A percentile compares a stretch with the other conserved stretches of the same genome.
These are phyloP conservation scores for Fragum whitleyi DNA, from an alignment of 2,888 invertebrate species.

Conservation along the genomic window DNA sequence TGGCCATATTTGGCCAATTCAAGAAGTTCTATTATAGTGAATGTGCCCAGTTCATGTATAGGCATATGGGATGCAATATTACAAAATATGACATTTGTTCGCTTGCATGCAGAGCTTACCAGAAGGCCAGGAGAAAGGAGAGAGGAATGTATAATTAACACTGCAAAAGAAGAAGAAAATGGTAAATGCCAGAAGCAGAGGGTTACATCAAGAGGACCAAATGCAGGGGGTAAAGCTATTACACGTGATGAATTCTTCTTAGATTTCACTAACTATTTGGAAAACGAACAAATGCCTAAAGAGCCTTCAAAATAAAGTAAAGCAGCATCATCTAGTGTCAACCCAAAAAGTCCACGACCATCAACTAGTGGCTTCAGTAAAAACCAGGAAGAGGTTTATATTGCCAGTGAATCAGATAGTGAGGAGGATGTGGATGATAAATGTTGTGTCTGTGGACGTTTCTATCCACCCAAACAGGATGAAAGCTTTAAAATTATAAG, in stretches of 20 bases:
- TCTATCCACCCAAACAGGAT: constrained; percentile 8
- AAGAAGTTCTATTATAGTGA: constrained; percentile 43
- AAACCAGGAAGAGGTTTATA: background rate
- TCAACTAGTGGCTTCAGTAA: constrained; percentile 19
- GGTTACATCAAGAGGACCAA: background rate
- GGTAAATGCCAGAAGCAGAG: background rate
- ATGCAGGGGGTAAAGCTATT: constrained; percentile 17
- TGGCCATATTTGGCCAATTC: constrained; percentile 41
- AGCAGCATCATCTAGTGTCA: background rate
- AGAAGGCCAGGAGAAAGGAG: constrained; percentile 10
- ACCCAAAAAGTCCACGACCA: constrained; percentile 13
- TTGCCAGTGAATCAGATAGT: too few relatives aligned
- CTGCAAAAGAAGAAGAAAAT: background rate
- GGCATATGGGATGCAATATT: constrained; percentile 37
- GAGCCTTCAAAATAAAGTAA: constrained; percentile 8
- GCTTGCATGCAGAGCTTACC: constrained; percentile 35
- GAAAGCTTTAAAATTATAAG: constrained; percentile 13
- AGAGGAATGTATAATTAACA: background rate
- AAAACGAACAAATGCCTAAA: background rate
- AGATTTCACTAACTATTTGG: background rate
- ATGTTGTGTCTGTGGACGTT: constrained; percentile 27
- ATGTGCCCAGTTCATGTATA: constrained; percentile 29
- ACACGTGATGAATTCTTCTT: constrained; percentile 18
- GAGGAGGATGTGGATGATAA: constrained; percentile 4
- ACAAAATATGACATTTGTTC: constrained; percentile 37